Evolutionary conservation across 1,140 invertebrate species (phyloP).

Genomic region (Delia radicum): DNA sequence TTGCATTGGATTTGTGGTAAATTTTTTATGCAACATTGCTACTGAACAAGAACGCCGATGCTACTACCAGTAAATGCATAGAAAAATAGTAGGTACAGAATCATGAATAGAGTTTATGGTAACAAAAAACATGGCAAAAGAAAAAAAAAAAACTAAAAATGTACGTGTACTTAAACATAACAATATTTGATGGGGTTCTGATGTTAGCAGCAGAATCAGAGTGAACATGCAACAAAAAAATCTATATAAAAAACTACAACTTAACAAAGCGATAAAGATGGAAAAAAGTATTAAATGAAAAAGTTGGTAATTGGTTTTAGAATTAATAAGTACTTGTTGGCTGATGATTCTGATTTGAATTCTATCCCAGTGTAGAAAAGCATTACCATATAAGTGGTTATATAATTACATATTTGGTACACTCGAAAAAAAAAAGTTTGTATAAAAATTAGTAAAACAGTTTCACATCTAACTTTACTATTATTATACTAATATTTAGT

Average conservation of each 20-base stretch:
- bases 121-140: neutral
- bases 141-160: neutral
- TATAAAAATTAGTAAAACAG: too few species aligned
- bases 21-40: neutral
- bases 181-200: neutral
- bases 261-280: neutral
- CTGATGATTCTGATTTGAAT: neutral
- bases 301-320: slow-evolving; percentile 22
- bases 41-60: neutral
- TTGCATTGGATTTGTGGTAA: neutral
- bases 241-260: neutral
- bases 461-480: too few species aligned
- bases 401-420: too few species aligned
- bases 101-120: neutral
- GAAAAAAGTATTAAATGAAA: slow-evolving; percentile 13
- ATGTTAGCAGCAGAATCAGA: neutral
- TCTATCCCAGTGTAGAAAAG: too few species aligned
- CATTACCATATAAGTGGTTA: too few species aligned
- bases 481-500: too few species aligned
- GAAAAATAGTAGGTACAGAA: slow-evolving; percentile 2
- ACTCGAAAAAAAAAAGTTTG: too few species aligned
- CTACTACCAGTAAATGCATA: neutral
- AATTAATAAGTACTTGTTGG: slow-evolving; percentile 16
- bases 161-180: neutral
- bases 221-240: neutral